Evolutionary conservation across 2,113 vertebrate species (phyloP).

Genomic region (Eira barbara): DNA sequence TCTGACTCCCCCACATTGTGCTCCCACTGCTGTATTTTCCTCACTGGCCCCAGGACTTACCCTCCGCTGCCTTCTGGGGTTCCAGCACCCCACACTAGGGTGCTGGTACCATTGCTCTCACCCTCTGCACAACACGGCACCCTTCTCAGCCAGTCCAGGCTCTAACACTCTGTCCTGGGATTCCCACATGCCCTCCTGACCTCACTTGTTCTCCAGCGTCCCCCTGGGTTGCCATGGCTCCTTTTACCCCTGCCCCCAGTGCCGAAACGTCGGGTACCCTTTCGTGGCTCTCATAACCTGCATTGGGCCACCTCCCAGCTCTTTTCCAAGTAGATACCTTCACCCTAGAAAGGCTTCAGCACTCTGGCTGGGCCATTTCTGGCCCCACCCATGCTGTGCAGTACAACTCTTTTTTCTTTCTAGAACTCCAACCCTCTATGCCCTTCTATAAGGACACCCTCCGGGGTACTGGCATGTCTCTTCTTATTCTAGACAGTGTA

Average conservation of each 20-base stretch:
- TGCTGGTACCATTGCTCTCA: neutral
- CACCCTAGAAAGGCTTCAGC: rapidly evolving
- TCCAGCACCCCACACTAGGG: neutral
- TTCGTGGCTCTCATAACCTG: neutral
- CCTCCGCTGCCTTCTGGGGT: neutral
- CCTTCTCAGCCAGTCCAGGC: neutral
- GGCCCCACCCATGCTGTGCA: rapidly evolving
- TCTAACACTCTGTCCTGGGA: neutral
- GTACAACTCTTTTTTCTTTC: neutral
- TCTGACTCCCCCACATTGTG: rapidly evolving
- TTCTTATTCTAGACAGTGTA: neutral
- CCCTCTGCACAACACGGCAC: neutral
- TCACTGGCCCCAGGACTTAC: neutral
- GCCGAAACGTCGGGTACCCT: neutral
- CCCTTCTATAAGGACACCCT: neutral
- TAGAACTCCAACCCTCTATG: neutral
- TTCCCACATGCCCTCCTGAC: neutral
- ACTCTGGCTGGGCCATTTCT: neutral
- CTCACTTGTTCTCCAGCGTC: neutral
- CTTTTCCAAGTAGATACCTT: neutral
- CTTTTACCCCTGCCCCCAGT: neutral
- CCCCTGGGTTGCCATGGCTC: neutral
- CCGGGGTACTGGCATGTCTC: neutral
- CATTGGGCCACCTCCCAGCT: neutral
- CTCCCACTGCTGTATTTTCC: neutral